Evolutionary conservation across 2,888 invertebrate genomes (phyloP), one percentile per base, ranked within the genome.

Genomic region (Drosophila lacicola): DNA sequence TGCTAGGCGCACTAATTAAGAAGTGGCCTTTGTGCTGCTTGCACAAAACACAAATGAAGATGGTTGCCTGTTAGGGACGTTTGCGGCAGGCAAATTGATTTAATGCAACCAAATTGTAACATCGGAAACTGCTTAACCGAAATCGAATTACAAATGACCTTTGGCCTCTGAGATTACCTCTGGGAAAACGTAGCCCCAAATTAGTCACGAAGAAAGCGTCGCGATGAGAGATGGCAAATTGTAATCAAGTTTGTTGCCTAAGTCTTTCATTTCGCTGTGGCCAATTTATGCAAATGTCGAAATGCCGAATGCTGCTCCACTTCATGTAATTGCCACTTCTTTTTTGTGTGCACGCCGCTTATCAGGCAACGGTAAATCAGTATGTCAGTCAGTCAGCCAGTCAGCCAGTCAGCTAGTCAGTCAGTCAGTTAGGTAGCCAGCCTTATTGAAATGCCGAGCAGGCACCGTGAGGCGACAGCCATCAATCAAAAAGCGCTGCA

Each of bases 391-490:
- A 76, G 49, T 34, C 60, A 49, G 51, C 17, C 51, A 58, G 44
- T 19, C 66, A 60, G 68, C 21, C 45, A 71, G 54, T 25, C 51
- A 62, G 57, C 47, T 49, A 42, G 74, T 44, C 68, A 17, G 17
- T 17, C 17, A 58, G 44, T 19, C 66, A 54, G 68, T 41, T 55
- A 70, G 54, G 39, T 56, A 62, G 57, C 54, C 55, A 42, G 74
- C 50, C 68, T 71, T 71, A 70, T 82, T 78, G 77, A 84, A 74
- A 84, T 84, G 84, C 87, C 69, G 54, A 66, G 83, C 82, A 84
- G 75, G 82, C 84, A 84, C 76, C 80, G 70, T 69, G 82, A 78
- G 83, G 83, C 83, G 85, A 82, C 88, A 85, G 82, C 76, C 88
- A 85, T 87, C 85, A 87, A 82, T 85, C 85, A 87, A 87, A 82